Evolutionary conservation across 92 coral and sea anemone genomes (phyloP).

Genomic region (Porites divaricata): DNA sequence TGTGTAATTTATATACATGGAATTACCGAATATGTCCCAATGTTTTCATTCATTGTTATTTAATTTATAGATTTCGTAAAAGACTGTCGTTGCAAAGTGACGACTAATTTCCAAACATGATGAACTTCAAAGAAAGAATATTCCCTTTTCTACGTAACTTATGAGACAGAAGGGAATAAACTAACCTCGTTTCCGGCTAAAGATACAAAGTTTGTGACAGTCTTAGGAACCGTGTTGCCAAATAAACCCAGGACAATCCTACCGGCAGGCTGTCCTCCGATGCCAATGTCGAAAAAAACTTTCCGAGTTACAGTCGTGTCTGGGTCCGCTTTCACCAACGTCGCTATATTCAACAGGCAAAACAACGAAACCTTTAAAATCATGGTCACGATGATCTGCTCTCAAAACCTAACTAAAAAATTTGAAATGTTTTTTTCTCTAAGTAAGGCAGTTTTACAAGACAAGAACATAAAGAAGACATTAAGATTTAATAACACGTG

Average conservation of each 20-base stretch:
- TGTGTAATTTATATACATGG: too few species aligned
- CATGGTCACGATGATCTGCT: neutral
- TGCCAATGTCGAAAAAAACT: conserved; percentile 75
- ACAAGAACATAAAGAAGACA: neutral
- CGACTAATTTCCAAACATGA: too few species aligned
- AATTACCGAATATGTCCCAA: too few species aligned
- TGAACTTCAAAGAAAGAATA: too few species aligned
- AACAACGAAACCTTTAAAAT: conserved; percentile 1
- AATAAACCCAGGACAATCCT: conserved; percentile 86
- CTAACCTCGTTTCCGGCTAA: conserved; percentile 87
- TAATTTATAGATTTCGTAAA: too few species aligned
- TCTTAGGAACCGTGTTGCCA: conserved; percentile 90
- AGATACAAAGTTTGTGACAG: conserved; percentile 93
- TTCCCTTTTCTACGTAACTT: too few species aligned
- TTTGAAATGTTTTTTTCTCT: neutral
- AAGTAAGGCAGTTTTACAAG: neutral
- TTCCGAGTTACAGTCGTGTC: conserved; percentile 80
- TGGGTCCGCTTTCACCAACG: conserved; percentile 52
- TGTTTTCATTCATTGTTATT: too few species aligned
- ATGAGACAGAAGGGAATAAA: neutral
- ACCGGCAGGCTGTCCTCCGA: conserved; percentile 86
- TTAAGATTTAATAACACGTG: conserved; percentile 24
- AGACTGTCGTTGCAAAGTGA: too few species aligned
- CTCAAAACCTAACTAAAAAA: neutral
- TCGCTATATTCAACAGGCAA: conserved; percentile 2